These are phyloP conservation scores for Gymnocheta viridis DNA, from an alignment of 2,888 invertebrate species.

Conservation along the genomic window DNA sequence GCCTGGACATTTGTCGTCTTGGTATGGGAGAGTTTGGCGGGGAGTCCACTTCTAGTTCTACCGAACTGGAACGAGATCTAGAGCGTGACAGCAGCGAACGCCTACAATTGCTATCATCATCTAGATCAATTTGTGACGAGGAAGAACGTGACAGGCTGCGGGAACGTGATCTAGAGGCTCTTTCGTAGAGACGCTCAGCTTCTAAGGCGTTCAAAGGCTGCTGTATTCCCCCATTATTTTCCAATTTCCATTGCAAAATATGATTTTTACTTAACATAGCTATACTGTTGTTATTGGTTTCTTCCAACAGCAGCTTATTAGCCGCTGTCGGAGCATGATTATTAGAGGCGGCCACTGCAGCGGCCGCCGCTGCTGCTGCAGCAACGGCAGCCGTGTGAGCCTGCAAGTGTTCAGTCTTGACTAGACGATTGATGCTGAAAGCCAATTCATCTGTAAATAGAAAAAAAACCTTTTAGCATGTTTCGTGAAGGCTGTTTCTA, in stretches of 20 bases:
- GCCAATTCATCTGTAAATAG: constrained; percentile 88
- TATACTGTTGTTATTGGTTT: constrained; percentile 80
- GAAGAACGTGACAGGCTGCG: constrained; percentile 76
- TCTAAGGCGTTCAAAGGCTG: constrained; percentile 59
- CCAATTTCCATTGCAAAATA: constrained; percentile 74
- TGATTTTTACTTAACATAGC: constrained; percentile 80
- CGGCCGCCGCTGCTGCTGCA: constrained; percentile 82
- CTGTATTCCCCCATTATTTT: constrained; percentile 61
- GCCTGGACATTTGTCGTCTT: constrained; percentile 75
- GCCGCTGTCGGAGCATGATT: constrained; percentile 47
- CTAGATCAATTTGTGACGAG: constrained; percentile 77
- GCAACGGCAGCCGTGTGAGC: constrained; percentile 85
- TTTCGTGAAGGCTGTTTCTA: neutral
- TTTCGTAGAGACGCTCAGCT: constrained; percentile 66
- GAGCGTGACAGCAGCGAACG: constrained; percentile 74
- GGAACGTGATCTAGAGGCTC: constrained; percentile 79
- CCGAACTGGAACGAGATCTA: constrained; percentile 83
- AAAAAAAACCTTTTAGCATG: neutral
- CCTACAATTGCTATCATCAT: constrained; percentile 75
- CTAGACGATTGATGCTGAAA: constrained; percentile 91
- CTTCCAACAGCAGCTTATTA: constrained; percentile 72
- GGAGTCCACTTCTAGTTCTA: constrained; percentile 90
- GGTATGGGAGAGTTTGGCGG: constrained; percentile 82
- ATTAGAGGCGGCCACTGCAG: constrained; percentile 76
- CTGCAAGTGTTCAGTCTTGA: constrained; percentile 83